Evolutionary conservation across 1,140 invertebrate genomes (phyloP).

Genomic region (Colletes gigas): DNA sequence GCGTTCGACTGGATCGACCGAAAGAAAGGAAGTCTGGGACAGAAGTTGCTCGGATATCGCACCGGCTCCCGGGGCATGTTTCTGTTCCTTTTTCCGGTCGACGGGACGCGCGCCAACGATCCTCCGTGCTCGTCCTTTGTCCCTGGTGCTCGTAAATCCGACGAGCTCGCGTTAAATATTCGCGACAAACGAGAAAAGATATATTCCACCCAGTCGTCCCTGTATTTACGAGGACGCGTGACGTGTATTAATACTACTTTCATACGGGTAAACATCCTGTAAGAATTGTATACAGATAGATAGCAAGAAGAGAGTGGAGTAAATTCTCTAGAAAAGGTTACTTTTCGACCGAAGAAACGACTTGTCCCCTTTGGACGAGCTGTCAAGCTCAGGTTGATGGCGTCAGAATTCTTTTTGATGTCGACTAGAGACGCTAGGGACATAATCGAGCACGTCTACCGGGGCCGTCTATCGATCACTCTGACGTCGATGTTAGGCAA

Average conservation of each 20-base stretch:
- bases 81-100: slow-evolving; percentile 35
- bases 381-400: no score
- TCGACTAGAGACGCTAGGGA: no score
- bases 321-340: no score
- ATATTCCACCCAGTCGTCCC: slow-evolving; percentile 23
- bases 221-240: slow-evolving; percentile 40
- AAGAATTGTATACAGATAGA: no score
- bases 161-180: slow-evolving; percentile 36
- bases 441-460: no score
- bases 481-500: no score
- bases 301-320: no score
- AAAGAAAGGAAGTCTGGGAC: not conserved
- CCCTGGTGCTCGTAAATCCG: slow-evolving; percentile 51
- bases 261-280: no score
- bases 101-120: slow-evolving; percentile 28
- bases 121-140: slow-evolving; percentile 26
- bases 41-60: slow-evolving; percentile 50
- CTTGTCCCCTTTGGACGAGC: no score
- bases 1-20: not conserved
- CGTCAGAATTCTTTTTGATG: no score
- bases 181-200: not conserved
- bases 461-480: not conserved
- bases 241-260: no score
- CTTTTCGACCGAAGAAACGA: no score
- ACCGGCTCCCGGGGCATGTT: slow-evolving; percentile 3